phyloP scores from a whole-genome alignment of 2,888 invertebrate species.

The Celastrina argiolus region DNA sequence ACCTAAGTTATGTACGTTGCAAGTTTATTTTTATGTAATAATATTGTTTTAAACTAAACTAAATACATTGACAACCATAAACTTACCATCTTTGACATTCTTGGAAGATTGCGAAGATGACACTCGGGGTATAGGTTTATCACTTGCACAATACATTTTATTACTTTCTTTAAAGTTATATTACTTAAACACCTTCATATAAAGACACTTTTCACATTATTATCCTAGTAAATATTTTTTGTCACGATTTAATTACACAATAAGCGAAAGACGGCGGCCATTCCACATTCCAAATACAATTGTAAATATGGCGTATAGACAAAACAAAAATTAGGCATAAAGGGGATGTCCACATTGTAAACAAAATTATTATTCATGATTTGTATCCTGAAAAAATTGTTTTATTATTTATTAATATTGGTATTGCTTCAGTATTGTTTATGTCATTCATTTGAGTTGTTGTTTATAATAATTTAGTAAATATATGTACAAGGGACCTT shows the following conservation, averaged over 20 bases:
- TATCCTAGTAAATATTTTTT: constrained; percentile 52
- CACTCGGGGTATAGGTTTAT: constrained; percentile 86
- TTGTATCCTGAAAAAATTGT: not conserved
- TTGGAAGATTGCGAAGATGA: constrained; percentile 83
- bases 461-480: too few species aligned
- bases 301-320: constrained; percentile 61
- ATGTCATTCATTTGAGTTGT: not conserved
- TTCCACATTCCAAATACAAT: constrained; percentile 77
- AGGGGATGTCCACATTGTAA: constrained; percentile 19
- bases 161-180: constrained; percentile 45
- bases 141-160: constrained; percentile 86
- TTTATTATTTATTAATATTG: not conserved
- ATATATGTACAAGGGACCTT: too few species aligned
- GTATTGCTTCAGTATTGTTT: not conserved
- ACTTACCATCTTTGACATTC: constrained; percentile 87
- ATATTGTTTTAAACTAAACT: not conserved
- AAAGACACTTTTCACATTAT: constrained; percentile 70
- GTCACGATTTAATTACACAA: constrained; percentile 56
- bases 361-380: not conserved
- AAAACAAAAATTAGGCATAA: constrained; percentile 30
- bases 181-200: constrained; percentile 76
- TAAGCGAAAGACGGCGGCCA: constrained; percentile 72
- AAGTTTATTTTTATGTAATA: not conserved
- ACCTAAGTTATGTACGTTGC: not conserved
- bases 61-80: constrained; percentile 41